phyloP scores from a whole-genome alignment of 2,797 vertebrate genomes.

The Mus caroli region DNA sequence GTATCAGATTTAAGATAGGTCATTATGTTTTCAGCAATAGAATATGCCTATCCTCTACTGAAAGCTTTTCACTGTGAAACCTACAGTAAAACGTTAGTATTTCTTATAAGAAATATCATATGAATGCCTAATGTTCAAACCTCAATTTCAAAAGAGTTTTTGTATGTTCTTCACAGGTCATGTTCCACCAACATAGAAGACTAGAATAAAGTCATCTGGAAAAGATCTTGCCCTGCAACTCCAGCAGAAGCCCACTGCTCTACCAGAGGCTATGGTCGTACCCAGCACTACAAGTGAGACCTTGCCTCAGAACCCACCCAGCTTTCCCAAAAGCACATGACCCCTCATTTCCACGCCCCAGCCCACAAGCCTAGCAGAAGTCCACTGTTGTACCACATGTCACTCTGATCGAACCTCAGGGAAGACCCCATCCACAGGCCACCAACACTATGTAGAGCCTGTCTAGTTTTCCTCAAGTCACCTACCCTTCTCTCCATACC shows the following conservation, averaged over 20 bases:
- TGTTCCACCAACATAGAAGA: slow-evolving; percentile 50
- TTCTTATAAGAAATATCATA: slow-evolving; percentile 45
- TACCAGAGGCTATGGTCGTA: neutral
- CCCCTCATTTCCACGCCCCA: neutral
- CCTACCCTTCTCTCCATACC: neutral
- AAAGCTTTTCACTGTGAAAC: slow-evolving; percentile 54
- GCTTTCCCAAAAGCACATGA: neutral
- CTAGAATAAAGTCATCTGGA: slow-evolving; percentile 64
- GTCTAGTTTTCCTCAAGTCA: neutral
- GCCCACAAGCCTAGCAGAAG: neutral
- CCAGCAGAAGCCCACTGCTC: neutral
- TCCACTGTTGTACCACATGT: neutral
- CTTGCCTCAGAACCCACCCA: neutral
- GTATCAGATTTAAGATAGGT: slow-evolving; percentile 63
- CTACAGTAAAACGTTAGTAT: slow-evolving; percentile 61
- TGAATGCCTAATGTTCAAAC: slow-evolving; percentile 66
- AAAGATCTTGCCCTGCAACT: neutral
- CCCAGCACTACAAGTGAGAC: neutral
- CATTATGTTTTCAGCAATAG: slow-evolving; percentile 49
- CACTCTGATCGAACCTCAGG: neutral
- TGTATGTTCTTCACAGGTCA: neutral
- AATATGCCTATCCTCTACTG: slow-evolving; percentile 20
- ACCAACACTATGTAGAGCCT: neutral
- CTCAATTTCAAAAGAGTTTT: slow-evolving; percentile 63
- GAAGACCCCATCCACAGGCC: neutral